Evolutionary conservation across 1,140 invertebrate genomes (phyloP).

Genomic region (Geopemphigus sp.): DNA sequence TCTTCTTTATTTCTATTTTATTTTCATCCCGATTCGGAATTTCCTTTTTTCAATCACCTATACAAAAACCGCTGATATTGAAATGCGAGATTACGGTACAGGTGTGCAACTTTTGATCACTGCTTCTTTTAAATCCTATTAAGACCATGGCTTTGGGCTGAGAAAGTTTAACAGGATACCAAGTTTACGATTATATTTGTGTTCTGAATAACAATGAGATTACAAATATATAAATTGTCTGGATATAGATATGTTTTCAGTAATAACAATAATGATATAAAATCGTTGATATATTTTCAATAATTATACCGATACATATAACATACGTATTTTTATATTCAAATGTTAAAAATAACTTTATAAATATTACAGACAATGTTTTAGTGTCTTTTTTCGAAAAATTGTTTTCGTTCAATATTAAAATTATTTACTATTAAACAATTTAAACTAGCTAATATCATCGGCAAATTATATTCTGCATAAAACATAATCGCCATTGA

Average conservation of each 20-base stretch:
- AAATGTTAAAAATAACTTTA: no score
- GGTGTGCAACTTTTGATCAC: conserved; percentile 17
- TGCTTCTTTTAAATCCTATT: conserved; percentile 33
- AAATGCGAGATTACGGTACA: conserved; percentile 21
- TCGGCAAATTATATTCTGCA: no score
- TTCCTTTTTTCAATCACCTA: conserved; percentile 2
- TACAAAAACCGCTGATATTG: conserved; percentile 21
- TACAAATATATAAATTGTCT: not conserved
- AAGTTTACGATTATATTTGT: conserved; percentile 14
- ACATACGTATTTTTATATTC: no score
- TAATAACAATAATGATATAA: no score
- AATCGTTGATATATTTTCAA: no score
- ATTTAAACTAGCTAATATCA: no score
- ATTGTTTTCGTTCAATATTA: not conserved
- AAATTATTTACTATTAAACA: not conserved
- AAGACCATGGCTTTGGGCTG: conserved; percentile 20
- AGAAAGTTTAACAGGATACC: conserved; percentile 27
- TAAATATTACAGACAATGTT: no score
- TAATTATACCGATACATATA: no score
- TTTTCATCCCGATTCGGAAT: conserved; percentile 1
- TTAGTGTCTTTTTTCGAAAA: no score
- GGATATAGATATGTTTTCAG: not conserved
- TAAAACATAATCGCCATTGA: no score
- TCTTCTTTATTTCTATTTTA: not conserved
- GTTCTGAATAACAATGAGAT: conserved; percentile 19